Evolutionary conservation across 2,113 vertebrate genomes (phyloP).

Genomic region (Mustela lutreola): DNA sequence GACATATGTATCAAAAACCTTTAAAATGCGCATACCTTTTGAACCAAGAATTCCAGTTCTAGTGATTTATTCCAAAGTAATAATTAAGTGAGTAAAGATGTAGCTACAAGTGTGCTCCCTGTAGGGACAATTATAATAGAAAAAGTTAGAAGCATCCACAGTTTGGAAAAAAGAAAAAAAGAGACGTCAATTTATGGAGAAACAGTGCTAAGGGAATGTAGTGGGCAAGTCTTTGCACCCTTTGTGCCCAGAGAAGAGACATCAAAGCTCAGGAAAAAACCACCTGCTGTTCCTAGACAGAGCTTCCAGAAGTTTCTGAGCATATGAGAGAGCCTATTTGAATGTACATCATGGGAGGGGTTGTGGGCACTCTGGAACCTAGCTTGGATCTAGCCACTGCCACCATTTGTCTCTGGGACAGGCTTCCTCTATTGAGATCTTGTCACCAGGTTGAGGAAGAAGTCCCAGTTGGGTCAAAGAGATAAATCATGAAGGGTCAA

Average conservation of each 20-base stretch:
- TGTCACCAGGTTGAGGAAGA: not conserved
- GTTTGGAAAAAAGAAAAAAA: not conserved
- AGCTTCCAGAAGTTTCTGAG: not conserved
- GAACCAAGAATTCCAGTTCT: conserved; percentile 45
- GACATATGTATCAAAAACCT: conserved; percentile 24
- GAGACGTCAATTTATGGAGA: accelerated
- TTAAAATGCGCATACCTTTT: conserved; percentile 30
- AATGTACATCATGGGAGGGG: not conserved
- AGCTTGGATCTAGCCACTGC: too few relatives aligned
- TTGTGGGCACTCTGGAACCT: not conserved
- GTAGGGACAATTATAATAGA: conserved; percentile 58
- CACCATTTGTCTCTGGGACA: accelerated
- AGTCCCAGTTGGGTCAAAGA: not conserved
- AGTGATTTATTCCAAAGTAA: conserved; percentile 65
- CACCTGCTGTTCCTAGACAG: not conserved
- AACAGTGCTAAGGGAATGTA: not conserved
- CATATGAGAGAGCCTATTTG: accelerated
- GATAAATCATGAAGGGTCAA: not conserved
- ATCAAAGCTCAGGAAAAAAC: not conserved
- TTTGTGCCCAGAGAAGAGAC: not conserved
- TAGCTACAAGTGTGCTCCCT: conserved; percentile 63
- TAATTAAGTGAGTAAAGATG: conserved; percentile 75
- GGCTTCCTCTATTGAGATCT: not conserved
- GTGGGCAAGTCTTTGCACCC: not conserved
- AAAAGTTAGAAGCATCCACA: conserved; percentile 31